Evolutionary conservation across 1,140 invertebrate species (phyloP).

Genomic region (Drosophila mojavensis): DNA sequence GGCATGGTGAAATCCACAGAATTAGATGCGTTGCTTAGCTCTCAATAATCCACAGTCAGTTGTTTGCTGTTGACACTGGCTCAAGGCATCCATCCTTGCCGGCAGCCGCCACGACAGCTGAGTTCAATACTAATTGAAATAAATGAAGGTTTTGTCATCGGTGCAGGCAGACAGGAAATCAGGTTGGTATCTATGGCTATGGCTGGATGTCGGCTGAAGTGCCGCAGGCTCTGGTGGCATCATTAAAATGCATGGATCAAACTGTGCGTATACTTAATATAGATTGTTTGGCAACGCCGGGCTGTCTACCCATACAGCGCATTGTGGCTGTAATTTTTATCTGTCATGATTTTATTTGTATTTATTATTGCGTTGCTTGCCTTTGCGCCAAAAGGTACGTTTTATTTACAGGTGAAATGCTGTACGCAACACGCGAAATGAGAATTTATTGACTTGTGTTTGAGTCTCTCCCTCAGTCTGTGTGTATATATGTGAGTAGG

Average conservation of each 20-base stretch:
- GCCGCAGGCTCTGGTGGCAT: conserved; percentile 59
- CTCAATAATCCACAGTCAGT: conserved; percentile 15
- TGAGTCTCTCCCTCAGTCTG: conserved; percentile 12
- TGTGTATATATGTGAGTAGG: conserved; percentile 47
- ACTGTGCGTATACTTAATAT: conserved; percentile 78
- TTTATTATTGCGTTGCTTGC: conserved; percentile 73
- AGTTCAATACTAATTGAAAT: conserved; percentile 79
- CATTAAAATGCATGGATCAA: conserved; percentile 82
- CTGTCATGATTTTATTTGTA: conserved; percentile 80
- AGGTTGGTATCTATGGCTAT: conserved; percentile 18
- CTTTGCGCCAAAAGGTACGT: conserved; percentile 37
- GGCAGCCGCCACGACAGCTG: not conserved
- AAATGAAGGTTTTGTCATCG: conserved; percentile 72
- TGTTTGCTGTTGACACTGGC: conserved; percentile 30
- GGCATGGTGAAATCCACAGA: not conserved
- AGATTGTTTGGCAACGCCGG: conserved; percentile 55
- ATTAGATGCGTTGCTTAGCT: conserved; percentile 17
- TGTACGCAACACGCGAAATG: conserved; percentile 65
- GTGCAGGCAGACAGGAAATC: conserved; percentile 30
- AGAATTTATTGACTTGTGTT: conserved; percentile 77
- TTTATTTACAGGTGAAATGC: conserved; percentile 76
- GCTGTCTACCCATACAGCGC: conserved; percentile 25
- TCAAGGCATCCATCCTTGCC: conserved; percentile 28
- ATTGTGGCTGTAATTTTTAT: conserved; percentile 71
- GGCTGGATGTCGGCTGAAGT: conserved; percentile 31